Percentiles rank a stretch among this genome's conserved stretches.
phyloP scores from a whole-genome alignment of 2,888 invertebrate genomes.

The Apotomis turbidana region DNA sequence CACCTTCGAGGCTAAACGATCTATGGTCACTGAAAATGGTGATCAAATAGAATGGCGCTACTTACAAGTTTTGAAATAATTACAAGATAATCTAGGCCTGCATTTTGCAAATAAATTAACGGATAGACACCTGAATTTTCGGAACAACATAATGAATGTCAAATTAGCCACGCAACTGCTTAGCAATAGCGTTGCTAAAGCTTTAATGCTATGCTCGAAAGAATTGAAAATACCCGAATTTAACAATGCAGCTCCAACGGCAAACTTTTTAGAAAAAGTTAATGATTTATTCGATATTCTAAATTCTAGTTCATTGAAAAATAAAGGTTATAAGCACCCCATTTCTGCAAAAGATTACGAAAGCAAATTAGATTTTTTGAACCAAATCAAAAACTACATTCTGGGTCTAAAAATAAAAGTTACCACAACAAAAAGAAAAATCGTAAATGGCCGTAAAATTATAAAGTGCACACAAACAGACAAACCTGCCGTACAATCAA shows the following conservation, averaged over 20 bases:
- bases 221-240: slow-evolving; percentile 37
- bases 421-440: not conserved
- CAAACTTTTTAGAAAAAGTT: slow-evolving; percentile 34
- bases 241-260: slow-evolving; percentile 27
- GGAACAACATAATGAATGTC: not conserved
- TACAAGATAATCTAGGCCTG: not conserved
- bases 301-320: slow-evolving; percentile 37
- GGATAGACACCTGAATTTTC: not conserved
- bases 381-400: not conserved
- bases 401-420: not conserved
- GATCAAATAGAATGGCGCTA: not conserved
- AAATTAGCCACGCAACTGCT: not conserved
- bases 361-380: too few relatives aligned
- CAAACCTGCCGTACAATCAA: not conserved
- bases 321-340: slow-evolving; percentile 20
- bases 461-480: not conserved
- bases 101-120: slow-evolving; percentile 8
- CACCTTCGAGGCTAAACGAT: not conserved
- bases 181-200: slow-evolving; percentile 9
- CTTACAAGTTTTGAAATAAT: not conserved
- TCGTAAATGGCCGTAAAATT: not conserved
- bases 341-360: not conserved
- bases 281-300: slow-evolving; percentile 45
- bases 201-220: slow-evolving; percentile 20
- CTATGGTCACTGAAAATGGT: not conserved